Percentiles rank a stretch among this genome's conserved stretches.
These are phyloP conservation scores for Oeneis ivallda DNA, from an alignment of 2,888 invertebrate genomes.

Conservation along the genomic window DNA sequence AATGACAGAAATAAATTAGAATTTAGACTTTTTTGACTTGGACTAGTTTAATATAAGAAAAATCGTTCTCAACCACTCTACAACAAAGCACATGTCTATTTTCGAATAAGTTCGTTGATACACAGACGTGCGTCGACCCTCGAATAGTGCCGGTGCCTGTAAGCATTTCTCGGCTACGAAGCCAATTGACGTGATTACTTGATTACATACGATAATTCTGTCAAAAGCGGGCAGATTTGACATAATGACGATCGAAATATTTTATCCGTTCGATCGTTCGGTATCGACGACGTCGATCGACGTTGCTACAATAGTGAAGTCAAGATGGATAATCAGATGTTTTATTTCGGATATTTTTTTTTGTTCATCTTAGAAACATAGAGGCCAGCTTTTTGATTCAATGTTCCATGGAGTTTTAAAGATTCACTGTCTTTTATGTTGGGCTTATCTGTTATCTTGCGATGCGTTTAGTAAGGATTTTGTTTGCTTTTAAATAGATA, in stretches of 20 bases:
- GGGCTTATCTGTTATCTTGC: conserved; percentile 18
- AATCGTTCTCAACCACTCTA: too few species aligned
- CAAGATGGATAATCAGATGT: conserved; percentile 43
- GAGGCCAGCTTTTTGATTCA: conserved; percentile 26
- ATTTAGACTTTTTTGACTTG: too few species aligned
- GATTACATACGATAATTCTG: conserved; percentile 47
- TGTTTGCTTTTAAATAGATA: conserved; percentile 14
- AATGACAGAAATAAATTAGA: too few species aligned
- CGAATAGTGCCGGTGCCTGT: conserved; percentile 25
- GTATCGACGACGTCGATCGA: conserved; percentile 43
- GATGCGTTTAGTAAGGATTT: conserved; percentile 8
- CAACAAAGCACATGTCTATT: conserved; percentile 16
- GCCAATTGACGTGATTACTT: conserved; percentile 41
- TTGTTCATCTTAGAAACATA: conserved; percentile 30
- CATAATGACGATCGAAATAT: conserved; percentile 48
- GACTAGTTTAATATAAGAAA: too few species aligned
- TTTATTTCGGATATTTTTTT: conserved; percentile 35
- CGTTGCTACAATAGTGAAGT: conserved; percentile 41
- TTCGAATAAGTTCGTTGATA: conserved; percentile 13
- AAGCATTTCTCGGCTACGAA: conserved; percentile 33
- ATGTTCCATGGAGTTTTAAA: conserved; percentile 15
- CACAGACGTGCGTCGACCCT: conserved; percentile 18
- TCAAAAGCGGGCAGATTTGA: conserved; percentile 48
- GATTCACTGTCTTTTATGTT: conserved; percentile 23
- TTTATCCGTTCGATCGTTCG: conserved; percentile 42